Percentiles rank a stretch among this genome's conserved stretches.
Evolutionary conservation across 1,140 invertebrate genomes (phyloP).

Genomic region (Triops cancriformis): DNA sequence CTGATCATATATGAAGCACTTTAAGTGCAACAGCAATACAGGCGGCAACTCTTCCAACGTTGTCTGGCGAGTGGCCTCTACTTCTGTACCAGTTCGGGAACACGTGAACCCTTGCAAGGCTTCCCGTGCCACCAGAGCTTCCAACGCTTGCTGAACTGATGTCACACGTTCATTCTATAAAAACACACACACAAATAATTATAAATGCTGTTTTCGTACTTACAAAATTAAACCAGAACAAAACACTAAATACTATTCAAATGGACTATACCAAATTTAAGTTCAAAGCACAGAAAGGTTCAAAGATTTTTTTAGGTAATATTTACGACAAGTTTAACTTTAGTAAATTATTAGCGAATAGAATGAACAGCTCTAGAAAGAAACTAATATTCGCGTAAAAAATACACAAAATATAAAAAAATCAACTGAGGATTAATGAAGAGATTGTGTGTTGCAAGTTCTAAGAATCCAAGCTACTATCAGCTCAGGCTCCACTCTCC

Average conservation of each 20-base stretch:
- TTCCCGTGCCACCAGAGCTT: conserved; percentile 71
- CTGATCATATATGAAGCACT: conserved; percentile 73
- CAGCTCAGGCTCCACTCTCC: conserved; percentile 18
- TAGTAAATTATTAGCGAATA: too few species aligned
- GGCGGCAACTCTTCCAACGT: conserved; percentile 76
- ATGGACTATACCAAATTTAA: too few species aligned
- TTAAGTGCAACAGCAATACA: conserved; percentile 73
- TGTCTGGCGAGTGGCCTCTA: conserved; percentile 76
- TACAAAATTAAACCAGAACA: too few species aligned
- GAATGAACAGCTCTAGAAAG: too few species aligned
- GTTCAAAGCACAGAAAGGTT: too few species aligned
- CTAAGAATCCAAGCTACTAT: conserved; percentile 21
- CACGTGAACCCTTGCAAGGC: conserved; percentile 73
- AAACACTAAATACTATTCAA: too few species aligned
- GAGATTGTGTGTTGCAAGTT: conserved; percentile 17
- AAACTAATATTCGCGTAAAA: too few species aligned
- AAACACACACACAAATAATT: conserved; percentile 27
- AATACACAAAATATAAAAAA: not conserved
- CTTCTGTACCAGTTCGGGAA: conserved; percentile 65
- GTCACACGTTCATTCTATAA: conserved; percentile 57
- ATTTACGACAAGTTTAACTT: too few species aligned
- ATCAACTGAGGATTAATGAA: not conserved
- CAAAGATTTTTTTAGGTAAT: too few species aligned
- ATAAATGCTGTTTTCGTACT: too few species aligned
- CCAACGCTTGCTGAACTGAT: conserved; percentile 70